These are phyloP conservation scores for Bruchidius siliquastri DNA, from an alignment of 2,888 invertebrate genomes.

Conservation along the genomic window DNA sequence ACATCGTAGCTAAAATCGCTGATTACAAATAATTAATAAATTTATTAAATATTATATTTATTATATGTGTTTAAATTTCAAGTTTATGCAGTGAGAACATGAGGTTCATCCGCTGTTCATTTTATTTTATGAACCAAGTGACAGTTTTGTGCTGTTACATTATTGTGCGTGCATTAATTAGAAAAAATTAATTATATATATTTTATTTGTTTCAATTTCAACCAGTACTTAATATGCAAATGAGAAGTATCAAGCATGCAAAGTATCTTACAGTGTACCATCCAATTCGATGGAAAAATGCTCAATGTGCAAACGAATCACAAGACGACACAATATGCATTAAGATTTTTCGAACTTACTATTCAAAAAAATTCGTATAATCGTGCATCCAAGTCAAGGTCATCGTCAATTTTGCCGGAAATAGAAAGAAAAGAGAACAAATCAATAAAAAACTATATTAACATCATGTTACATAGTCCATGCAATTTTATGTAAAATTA, in stretches of 20 bases:
- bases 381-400: not conserved
- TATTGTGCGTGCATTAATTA: too few species aligned
- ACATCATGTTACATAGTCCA: not conserved
- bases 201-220: not conserved
- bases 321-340: not conserved
- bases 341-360: conserved; percentile 12
- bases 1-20: too few species aligned
- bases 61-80: too few species aligned
- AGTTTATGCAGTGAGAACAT: too few species aligned
- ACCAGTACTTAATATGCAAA: not conserved
- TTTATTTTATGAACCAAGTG: too few species aligned
- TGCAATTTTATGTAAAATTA: not conserved
- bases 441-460: not conserved
- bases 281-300: not conserved
- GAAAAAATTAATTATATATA: too few species aligned
- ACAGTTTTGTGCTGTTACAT: too few species aligned
- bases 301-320: not conserved
- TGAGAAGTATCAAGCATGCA: not conserved
- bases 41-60: too few species aligned
- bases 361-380: conserved; percentile 4
- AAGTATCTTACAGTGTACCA: not conserved
- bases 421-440: conserved; percentile 15
- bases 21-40: too few species aligned
- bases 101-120: too few species aligned
- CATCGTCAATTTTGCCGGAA: conserved; percentile 12